Evolutionary conservation across 2,113 vertebrate species (phyloP), one percentile per base, ranked within the genome.

Genomic region (Proteles cristata): DNA sequence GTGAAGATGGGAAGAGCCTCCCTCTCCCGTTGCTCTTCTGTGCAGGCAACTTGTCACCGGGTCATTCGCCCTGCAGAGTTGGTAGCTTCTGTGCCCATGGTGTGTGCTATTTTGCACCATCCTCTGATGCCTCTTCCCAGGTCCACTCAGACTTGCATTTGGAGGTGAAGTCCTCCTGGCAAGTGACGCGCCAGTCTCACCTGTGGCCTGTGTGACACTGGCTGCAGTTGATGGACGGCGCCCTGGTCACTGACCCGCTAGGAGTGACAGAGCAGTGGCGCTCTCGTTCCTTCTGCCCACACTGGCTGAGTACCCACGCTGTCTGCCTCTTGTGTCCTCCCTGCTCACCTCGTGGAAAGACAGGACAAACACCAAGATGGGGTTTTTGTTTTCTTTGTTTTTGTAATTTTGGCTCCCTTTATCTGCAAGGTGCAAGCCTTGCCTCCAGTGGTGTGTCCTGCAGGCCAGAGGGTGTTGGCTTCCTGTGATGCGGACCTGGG

Each of bases 1-100:
- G 14, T 12, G 8, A 17, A 9, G 74, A 31, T 9, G 26, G 74
- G 26, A 76, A 45, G 69, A 3, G 45, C 53, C 61, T 63, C 19
- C 55, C 53, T 39, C 17, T 33, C 0, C 35, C 19, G 0, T 39
- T 26, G 33, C 26, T 58, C 35, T 33, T 21, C 33, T 85, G 19
- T 21, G 28, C 10, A 1, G 2, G 63, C 33, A 6, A 28, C 58
- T 45, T 71, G 69, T 63, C 74, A 26, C 74, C 2, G 7, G 39
- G 6, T 33, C 48, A 33, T 33, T 48, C 10, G 17, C 55, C 31
- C 45, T 3, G 17, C 53, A 21, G n/a, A 71, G 71, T 35, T 15
- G 45, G 12, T n/a, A 4, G 4, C 25, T 50, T 15, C 11, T 0
- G 8, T 14, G 10, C 43, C 8, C 1, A 1, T 1, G 25, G 1